A percentile compares a stretch with the other conserved stretches of the same genome.
These are phyloP conservation scores for Poeciliopsis turneri DNA, from an alignment of 2,797 vertebrate genomes.

Conservation along the genomic window DNA sequence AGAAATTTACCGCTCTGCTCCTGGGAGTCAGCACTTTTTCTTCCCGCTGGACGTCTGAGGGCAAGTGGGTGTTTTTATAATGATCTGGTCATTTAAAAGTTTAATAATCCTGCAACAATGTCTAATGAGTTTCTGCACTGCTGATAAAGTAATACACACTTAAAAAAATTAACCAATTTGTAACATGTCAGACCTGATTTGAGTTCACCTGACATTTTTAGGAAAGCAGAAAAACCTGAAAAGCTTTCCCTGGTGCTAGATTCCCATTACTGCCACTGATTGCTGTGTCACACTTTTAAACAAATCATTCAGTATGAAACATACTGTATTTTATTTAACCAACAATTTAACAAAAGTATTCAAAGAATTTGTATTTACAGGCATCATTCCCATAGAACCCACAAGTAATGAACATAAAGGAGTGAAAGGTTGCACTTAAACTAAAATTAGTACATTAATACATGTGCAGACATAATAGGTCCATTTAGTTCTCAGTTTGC, in stretches of 20 bases:
- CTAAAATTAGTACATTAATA: constrained; percentile 1
- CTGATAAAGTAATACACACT: neutral
- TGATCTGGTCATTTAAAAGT: neutral
- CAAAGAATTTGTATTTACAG: neutral
- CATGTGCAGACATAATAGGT: neutral
- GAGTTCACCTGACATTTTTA: neutral
- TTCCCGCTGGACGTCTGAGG: neutral
- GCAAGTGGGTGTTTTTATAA: neutral
- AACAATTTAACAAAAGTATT: neutral
- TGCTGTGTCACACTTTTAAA: neutral
- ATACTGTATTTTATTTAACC: neutral
- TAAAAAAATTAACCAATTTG: neutral
- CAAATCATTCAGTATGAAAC: neutral
- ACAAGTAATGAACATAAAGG: neutral
- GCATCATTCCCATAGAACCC: neutral
- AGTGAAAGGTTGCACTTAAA: neutral
- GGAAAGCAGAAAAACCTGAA: neutral
- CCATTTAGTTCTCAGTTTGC: neutral
- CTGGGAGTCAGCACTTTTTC: constrained; percentile 3
- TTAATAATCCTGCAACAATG: neutral
- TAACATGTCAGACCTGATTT: neutral
- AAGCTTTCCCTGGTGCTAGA: neutral
- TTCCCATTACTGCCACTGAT: neutral
- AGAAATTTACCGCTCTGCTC: neutral
- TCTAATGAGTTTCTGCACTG: neutral